phyloP scores from a whole-genome alignment of 2,113 vertebrate species.

The Callipepla californica region DNA sequence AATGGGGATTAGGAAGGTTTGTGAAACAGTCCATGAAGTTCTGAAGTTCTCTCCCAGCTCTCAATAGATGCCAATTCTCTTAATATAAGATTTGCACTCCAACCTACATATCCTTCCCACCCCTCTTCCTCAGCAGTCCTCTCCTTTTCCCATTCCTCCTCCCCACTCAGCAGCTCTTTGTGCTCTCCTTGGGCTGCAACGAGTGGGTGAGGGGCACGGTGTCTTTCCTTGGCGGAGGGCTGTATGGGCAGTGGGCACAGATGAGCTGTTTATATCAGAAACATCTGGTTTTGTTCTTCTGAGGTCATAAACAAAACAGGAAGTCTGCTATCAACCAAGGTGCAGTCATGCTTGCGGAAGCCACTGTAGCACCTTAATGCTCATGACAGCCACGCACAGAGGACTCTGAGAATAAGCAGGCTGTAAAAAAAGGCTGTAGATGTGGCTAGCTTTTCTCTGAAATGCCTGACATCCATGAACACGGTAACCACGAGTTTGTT shows the following conservation, averaged over 20 bases:
- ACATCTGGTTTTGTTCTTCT: background rate
- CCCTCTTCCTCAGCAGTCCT: background rate
- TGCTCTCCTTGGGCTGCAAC: background rate
- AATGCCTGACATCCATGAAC: background rate
- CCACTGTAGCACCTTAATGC: background rate
- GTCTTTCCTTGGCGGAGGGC: background rate
- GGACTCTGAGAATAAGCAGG: background rate
- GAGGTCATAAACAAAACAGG: background rate
- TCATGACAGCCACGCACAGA: background rate
- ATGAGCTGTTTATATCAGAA: background rate
- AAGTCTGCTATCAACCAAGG: background rate
- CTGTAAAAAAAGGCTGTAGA: background rate
- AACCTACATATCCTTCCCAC: background rate
- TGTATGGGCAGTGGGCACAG: background rate
- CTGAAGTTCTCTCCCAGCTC: background rate
- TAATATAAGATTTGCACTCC: background rate
- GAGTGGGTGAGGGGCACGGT: background rate
- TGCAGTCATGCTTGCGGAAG: background rate
- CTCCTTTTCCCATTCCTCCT: background rate
- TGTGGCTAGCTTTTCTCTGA: background rate
- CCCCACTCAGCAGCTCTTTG: fast-evolving
- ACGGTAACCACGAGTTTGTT: background rate
- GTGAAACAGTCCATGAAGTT: background rate
- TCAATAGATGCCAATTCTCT: background rate
- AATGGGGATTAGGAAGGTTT: background rate